phyloP scores from a whole-genome alignment of 1,140 invertebrate genomes.

The Plodia interpunctella region DNA sequence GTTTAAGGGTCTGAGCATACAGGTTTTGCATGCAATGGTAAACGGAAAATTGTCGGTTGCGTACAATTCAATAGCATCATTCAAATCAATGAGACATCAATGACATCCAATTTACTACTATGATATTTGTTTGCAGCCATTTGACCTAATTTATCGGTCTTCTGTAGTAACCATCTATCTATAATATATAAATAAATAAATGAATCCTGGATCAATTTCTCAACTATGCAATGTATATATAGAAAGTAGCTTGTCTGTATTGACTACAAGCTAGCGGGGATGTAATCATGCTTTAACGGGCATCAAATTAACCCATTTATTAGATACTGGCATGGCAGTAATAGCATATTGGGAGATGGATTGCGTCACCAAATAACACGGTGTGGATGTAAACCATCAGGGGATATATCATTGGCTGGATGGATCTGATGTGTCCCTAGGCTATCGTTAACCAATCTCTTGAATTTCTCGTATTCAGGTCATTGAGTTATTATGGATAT shows the following conservation, averaged over 20 bases:
- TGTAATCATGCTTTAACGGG: slow-evolving; percentile 10
- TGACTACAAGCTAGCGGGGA: background rate
- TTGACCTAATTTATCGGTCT: no score
- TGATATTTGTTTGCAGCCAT: no score
- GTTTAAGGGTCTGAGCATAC: slow-evolving; percentile 9
- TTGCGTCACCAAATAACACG: slow-evolving; percentile 9
- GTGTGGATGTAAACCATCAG: background rate
- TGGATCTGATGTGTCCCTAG: background rate
- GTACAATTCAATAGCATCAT: slow-evolving; percentile 17
- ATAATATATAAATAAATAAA: no score
- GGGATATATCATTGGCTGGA: slow-evolving; percentile 2
- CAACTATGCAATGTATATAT: background rate
- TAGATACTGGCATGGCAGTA: slow-evolving; percentile 7
- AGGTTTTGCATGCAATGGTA: background rate
- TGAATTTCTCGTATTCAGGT: background rate
- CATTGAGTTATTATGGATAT: no score
- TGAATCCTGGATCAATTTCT: background rate
- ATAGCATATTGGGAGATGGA: slow-evolving; percentile 10
- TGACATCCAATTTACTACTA: no score
- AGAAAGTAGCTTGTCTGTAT: background rate
- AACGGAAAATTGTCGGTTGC: background rate
- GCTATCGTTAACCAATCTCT: slow-evolving; percentile 3
- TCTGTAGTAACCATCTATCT: no score
- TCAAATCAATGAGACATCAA: no score
- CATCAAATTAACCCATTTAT: slow-evolving; percentile 13